phyloP scores from a whole-genome alignment of 2,797 vertebrate species.

The Agapornis canus region DNA sequence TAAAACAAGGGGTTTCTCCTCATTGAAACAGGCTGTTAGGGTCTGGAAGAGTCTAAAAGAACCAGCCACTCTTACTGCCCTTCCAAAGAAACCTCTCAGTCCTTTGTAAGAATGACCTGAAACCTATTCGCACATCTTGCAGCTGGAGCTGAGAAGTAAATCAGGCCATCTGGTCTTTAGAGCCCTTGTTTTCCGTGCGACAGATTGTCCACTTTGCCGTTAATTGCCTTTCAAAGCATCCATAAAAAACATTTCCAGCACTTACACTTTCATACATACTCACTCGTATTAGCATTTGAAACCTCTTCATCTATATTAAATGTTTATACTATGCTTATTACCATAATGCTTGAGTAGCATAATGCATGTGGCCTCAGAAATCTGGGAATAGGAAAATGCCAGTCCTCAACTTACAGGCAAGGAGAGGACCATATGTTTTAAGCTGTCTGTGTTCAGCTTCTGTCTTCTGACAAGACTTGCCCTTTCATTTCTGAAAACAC shows the following conservation, averaged over 20 bases:
- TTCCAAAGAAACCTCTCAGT: not conserved
- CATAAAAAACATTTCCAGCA: not conserved
- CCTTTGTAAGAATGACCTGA: not conserved
- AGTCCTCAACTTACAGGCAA: not conserved
- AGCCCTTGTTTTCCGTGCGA: not conserved
- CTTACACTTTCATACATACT: not conserved
- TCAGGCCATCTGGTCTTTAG: not conserved
- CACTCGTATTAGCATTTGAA: not conserved
- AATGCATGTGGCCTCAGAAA: not conserved
- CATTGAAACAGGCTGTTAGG: not conserved
- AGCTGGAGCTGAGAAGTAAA: not conserved
- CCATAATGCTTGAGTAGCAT: not conserved
- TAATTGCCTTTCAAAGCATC: not conserved
- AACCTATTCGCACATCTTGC: not conserved
- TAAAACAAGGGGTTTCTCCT: not conserved
- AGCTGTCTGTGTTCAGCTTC: not conserved
- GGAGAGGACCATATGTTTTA: not conserved
- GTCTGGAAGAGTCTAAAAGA: not conserved
- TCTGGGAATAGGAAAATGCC: not conserved
- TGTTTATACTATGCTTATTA: not conserved
- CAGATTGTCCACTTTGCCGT: not conserved
- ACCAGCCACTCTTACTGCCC: not conserved
- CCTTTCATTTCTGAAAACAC: not conserved
- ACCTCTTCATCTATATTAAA: not conserved
- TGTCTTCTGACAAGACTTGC: not conserved